Base-by-base conservation (phyloP, 2,888 invertebrate species). In the Drosophila putrida region DNA sequence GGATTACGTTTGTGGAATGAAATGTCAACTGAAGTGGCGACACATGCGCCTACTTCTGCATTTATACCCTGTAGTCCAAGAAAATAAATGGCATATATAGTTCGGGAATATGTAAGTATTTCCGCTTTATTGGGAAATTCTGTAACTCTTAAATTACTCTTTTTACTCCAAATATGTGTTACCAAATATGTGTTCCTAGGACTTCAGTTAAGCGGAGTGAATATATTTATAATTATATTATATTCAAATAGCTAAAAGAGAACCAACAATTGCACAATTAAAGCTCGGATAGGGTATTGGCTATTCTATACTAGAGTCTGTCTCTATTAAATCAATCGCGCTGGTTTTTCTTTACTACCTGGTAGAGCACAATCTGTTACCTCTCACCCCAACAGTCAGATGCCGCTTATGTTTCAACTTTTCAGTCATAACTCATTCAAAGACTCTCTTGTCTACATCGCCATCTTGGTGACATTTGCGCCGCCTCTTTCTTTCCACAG, bases 21-120 rank as follows among this genome's bases (percentile, higher is more conserved):
- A 73, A 75, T 89, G 87, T 88, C 89, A 90, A 67, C 82, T 90
- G 74, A 79, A 90, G 90, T 78, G 83, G 71, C 77, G 76, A 73
- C 82, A 78, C 83, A 84, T 87, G 83, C 87, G 85, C 54, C 70
- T 54, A 51, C 71, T 76, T 54, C 53, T 61, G 4, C 35, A 15
- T 15, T 20, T 41, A 51, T 65, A 47, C 54, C 61, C 70, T 61
- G 28, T 20, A 51, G 25, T 15, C 9, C 2, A 20, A 2, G n/a
- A 9, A 15, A 35, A 9, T 6, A 2, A 1, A 9, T 9, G 20
- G 31, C 39, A 20, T 53, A 20, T 53, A 3, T 8, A 8, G 6
- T 33, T 2, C n/a, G 9, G 13, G 6, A 27, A 27, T 5, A 20
- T 35, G 13, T 13, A 28, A 33, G 25, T 20, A 20, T 20, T 3